Percentiles rank a stretch among this genome's conserved stretches.
Conservation (phyloP, 2,113 vertebrate species). For the Melospiza georgiana region DNA sequence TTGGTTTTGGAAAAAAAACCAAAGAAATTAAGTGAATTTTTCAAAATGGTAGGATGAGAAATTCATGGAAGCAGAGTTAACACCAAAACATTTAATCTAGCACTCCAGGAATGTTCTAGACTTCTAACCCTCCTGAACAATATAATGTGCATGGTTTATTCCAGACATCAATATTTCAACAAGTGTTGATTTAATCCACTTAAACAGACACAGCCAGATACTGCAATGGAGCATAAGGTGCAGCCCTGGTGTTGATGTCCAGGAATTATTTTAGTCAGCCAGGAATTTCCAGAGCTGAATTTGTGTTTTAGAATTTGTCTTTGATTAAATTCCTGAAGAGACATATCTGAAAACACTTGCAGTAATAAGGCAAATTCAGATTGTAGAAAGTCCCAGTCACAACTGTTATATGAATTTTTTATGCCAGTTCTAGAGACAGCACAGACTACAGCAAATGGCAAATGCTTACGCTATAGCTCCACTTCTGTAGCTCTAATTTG, state of each 20-base stretch:
- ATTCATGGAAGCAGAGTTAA: neutral
- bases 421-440: neutral
- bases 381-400: neutral
- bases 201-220: rapidly evolving
- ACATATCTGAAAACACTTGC: neutral
- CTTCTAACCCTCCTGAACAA: rapidly evolving
- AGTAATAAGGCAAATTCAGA: neutral
- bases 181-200: neutral
- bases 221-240: rapidly evolving
- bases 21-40: neutral
- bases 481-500: neutral
- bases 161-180: neutral
- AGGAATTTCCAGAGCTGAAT: neutral
- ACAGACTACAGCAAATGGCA: neutral
- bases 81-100: neutral
- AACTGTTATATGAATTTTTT: neutral
- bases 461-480: neutral
- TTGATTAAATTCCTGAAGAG: neutral
- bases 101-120: neutral
- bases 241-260: neutral
- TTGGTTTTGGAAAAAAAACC: neutral
- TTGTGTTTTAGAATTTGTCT: neutral
- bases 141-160: neutral
- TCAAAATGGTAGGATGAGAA: neutral
- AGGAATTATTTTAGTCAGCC: neutral